Evolutionary conservation across 2,113 vertebrate species (phyloP), one percentile per base, ranked within the genome.

Genomic region (Ceuthmochares aereus): DNA sequence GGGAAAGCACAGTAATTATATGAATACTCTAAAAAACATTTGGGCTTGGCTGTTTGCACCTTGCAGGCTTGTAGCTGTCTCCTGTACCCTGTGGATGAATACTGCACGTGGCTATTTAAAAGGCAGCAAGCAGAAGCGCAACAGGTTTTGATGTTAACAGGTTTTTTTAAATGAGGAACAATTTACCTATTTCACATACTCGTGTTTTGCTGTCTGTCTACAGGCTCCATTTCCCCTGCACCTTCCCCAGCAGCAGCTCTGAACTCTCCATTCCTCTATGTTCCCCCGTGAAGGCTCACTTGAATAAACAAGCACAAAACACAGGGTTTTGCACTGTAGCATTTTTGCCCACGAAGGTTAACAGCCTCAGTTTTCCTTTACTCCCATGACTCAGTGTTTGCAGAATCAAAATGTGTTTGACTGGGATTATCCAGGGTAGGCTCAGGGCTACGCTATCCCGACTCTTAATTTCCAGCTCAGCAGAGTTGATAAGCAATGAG

Each of bases 261-360:
- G 32, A 58, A 30, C n/a, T 66, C 27, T 15, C 21, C 2, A 2
- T 62, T 45, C n/a, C 36, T 22, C 32, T 0, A 2, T 23, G 32
- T 9, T 56, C 22, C 12, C 22, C 15, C 0, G 2, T 13, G 21
- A 49, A 62, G 9, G 8, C 13, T 67, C 27, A 5, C 30, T 43
- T 37, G 5, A 29, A 22, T 49, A 45, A n/a, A 2, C 21, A 45
- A 6, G 23, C 25, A 10, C 43, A 6, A 9, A 19, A 0, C 20
- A 8, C 34, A 58, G 45, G 1, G 1, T 52, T 81, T 77, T 52
- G 51, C 29, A 7, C 36, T 2, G 2, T 30, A 6, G 9, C 3
- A 0, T 43, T 56, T 85, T 69, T 47, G 51, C 14, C 16, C 18
- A 0, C 2, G 8, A n/a, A 58, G 22, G 29, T 30, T 22, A 67